phyloP scores from a whole-genome alignment of 2,888 invertebrate genomes.

The Drosophila prostipennis region DNA sequence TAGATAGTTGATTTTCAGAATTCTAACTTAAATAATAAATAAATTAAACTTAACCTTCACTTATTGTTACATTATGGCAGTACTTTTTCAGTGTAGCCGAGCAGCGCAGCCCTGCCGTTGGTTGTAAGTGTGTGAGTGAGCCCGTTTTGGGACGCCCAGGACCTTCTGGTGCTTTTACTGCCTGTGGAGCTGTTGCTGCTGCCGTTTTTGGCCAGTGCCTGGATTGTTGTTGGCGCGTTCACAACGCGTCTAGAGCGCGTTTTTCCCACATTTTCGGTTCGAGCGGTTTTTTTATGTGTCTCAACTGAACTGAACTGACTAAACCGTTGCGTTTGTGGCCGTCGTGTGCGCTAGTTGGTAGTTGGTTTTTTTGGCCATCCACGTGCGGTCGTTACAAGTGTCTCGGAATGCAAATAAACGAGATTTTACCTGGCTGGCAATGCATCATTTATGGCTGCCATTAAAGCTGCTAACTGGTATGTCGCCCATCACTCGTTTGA shows the following conservation, averaged over 20 bases:
- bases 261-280: slow-evolving; percentile 49
- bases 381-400: slow-evolving; percentile 61
- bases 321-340: slow-evolving; percentile 19
- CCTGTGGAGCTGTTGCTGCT: slow-evolving; percentile 33
- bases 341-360: slow-evolving; percentile 19
- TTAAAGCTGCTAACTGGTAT: slow-evolving; percentile 37
- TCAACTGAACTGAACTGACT: slow-evolving; percentile 15
- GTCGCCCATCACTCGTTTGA: neutral
- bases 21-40: too few species aligned
- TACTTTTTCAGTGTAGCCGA: neutral
- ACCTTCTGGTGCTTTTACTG: slow-evolving; percentile 34
- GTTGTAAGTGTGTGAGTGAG: slow-evolving; percentile 43
- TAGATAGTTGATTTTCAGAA: too few species aligned
- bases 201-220: slow-evolving; percentile 78
- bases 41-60: too few species aligned
- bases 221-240: slow-evolving; percentile 83
- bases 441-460: slow-evolving; percentile 40
- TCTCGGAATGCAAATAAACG: slow-evolving; percentile 51
- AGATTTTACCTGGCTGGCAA: slow-evolving; percentile 40
- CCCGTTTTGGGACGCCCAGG: slow-evolving; percentile 53
- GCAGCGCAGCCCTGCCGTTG: slow-evolving; percentile 22
- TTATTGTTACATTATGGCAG: neutral
- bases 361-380: slow-evolving; percentile 38
- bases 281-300: slow-evolving; percentile 50
- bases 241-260: slow-evolving; percentile 61